Evolutionary conservation across 2,797 vertebrate species (phyloP).

Genomic region (Smutsia temminckii): DNA sequence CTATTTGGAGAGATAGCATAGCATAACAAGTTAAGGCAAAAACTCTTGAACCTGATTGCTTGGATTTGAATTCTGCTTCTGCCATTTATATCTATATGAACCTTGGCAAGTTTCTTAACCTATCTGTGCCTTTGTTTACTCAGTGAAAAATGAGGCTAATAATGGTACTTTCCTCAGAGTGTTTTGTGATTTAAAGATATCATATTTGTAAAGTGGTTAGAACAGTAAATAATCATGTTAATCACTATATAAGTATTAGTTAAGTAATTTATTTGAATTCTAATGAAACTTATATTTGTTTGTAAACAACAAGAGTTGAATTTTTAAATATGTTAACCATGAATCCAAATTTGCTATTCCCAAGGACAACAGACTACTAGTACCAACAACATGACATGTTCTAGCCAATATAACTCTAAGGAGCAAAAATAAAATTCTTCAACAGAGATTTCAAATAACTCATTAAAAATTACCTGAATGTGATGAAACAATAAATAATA

Average conservation of each 20-base stretch:
- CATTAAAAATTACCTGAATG: not conserved
- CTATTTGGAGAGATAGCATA: not conserved
- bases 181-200: not conserved
- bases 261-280: not conserved
- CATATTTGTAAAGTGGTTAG: not conserved
- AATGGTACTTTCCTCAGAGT: not conserved
- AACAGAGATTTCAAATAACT: not conserved
- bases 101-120: not conserved
- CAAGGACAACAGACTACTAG: not conserved
- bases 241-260: not conserved
- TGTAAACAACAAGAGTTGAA: not conserved
- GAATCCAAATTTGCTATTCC: not conserved
- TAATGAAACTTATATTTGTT: slow-evolving; percentile 13
- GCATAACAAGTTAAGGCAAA: not conserved
- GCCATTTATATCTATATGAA: not conserved
- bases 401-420: not conserved
- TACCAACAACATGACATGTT: not conserved
- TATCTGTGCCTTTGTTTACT: not conserved
- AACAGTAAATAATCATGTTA: not conserved
- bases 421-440: not conserved
- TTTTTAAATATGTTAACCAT: not conserved
- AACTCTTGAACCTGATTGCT: not conserved
- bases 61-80: not conserved
- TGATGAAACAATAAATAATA: not conserved
- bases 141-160: not conserved